phyloP scores from a whole-genome alignment of 2,797 vertebrate species.

The Geotrypetes seraphini region DNA sequence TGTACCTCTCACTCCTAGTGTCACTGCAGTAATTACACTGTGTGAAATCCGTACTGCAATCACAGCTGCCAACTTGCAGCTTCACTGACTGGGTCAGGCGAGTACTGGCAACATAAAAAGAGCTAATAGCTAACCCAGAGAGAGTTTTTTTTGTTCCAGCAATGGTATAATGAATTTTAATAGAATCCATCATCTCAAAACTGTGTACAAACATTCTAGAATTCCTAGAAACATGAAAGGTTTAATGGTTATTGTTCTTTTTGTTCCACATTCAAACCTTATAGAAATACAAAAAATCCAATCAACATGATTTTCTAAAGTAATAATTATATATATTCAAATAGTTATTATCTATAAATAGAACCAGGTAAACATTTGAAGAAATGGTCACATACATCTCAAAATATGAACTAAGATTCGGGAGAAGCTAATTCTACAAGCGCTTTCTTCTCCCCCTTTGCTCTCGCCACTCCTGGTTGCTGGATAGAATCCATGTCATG shows the following conservation, averaged over 20 bases:
- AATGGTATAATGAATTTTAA: conserved; percentile 42
- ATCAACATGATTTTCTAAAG: conserved; percentile 2
- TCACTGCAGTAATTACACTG: conserved; percentile 94
- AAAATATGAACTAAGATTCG: no score
- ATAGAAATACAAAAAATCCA: conserved; percentile 16
- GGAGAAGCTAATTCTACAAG: no score
- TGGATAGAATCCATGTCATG: not conserved
- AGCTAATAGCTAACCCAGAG: conserved; percentile 42
- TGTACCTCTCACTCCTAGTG: conserved; percentile 77
- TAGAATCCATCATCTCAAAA: conserved; percentile 36
- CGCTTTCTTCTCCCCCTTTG: no score
- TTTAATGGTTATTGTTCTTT: conserved; percentile 10
- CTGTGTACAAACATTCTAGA: conserved; percentile 42
- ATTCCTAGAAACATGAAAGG: conserved; percentile 22
- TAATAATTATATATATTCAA: conserved; percentile 11
- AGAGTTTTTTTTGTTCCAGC: conserved; percentile 18
- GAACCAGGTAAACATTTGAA: not conserved
- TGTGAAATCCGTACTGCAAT: conserved; percentile 92
- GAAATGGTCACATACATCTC: not conserved
- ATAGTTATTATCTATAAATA: conserved; percentile 1
- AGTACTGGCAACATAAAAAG: conserved; percentile 44
- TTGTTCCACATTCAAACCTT: conserved; percentile 15
- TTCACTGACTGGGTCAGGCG: conserved; percentile 73
- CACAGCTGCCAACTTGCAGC: conserved; percentile 90
- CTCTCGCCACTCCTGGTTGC: no score